Percentiles rank a stretch among this genome's conserved stretches.
These are phyloP conservation scores for Lepidurus couesii DNA, from an alignment of 1,140 invertebrate species.

Conservation along the genomic window DNA sequence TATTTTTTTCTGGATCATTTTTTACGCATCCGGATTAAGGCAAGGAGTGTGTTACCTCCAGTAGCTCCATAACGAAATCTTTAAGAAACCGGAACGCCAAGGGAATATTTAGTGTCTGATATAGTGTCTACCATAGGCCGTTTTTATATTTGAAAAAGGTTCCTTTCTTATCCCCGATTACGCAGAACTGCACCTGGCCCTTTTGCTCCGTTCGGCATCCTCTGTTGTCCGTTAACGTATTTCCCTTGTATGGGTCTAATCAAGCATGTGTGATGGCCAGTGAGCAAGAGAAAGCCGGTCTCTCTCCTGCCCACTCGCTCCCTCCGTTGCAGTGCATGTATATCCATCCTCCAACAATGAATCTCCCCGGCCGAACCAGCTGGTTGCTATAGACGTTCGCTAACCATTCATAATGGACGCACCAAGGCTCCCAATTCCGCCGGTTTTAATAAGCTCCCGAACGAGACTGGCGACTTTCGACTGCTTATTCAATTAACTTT, in stretches of 20 bases:
- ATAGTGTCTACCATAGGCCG: neutral
- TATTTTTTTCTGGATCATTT: no score
- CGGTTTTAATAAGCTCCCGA: no score
- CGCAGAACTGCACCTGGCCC: conserved; percentile 16
- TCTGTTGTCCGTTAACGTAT: neutral
- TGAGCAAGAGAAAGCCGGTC: neutral
- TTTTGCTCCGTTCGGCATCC: neutral
- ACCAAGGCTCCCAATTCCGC: no score
- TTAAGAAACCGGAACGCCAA: neutral
- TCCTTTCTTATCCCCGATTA: neutral
- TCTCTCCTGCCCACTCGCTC: neutral
- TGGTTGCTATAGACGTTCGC: no score
- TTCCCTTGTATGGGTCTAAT: conserved; percentile 1
- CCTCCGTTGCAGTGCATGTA: neutral
- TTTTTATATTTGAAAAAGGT: neutral
- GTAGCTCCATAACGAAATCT: no score
- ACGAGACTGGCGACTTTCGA: no score
- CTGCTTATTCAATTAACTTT: no score
- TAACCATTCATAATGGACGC: no score
- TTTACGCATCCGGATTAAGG: no score
- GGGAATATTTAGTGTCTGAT: neutral
- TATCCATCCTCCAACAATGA: neutral
- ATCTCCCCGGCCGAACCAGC: neutral
- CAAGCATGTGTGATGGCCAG: conserved; percentile 17
- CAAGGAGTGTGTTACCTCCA: no score